Percentiles rank a stretch among this genome's conserved stretches.
Evolutionary conservation across 2,888 invertebrate species (phyloP).

Genomic region (Masnerella sp.): DNA sequence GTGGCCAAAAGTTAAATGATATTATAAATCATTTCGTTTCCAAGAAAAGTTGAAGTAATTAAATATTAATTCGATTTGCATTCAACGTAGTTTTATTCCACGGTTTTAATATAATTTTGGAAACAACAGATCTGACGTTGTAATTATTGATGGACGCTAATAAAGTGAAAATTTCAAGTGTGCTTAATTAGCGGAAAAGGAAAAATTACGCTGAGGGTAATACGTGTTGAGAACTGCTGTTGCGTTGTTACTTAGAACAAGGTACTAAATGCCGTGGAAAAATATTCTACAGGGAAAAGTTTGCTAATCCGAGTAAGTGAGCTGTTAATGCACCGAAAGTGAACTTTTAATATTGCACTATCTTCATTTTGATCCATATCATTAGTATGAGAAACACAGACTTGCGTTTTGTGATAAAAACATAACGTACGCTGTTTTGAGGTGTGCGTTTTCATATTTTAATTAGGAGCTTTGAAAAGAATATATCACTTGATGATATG

Average conservation of each 20-base stretch:
- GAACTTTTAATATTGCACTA: constrained; percentile 37
- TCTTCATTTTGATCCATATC: constrained; percentile 18
- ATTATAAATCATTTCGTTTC: constrained; percentile 31
- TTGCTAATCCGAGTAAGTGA: constrained; percentile 35
- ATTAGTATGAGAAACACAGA: constrained; percentile 10
- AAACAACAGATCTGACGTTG: too few species aligned
- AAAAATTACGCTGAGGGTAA: too few species aligned
- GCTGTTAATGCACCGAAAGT: constrained; percentile 26
- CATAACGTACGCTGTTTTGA: not conserved
- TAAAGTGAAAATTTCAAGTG: too few species aligned
- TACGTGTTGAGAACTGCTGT: not conserved
- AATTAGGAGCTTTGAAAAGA: too few species aligned
- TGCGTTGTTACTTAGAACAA: not conserved
- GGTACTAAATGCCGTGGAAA: constrained; percentile 12
- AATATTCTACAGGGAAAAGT: constrained; percentile 29
- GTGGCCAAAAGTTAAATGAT: constrained; percentile 42
- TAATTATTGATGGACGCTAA: too few species aligned
- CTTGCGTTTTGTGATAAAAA: constrained; percentile 24
- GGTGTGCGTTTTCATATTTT: not conserved
- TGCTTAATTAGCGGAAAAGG: too few species aligned
- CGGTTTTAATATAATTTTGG: too few species aligned
- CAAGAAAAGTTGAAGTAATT: too few species aligned
- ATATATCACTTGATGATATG: too few species aligned
- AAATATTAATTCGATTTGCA: too few species aligned
- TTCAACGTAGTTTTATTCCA: too few species aligned